Percentiles rank a stretch among this genome's conserved stretches.
Conservation (phyloP, 2,113 vertebrate species). For the Cromileptes altivelis region DNA sequence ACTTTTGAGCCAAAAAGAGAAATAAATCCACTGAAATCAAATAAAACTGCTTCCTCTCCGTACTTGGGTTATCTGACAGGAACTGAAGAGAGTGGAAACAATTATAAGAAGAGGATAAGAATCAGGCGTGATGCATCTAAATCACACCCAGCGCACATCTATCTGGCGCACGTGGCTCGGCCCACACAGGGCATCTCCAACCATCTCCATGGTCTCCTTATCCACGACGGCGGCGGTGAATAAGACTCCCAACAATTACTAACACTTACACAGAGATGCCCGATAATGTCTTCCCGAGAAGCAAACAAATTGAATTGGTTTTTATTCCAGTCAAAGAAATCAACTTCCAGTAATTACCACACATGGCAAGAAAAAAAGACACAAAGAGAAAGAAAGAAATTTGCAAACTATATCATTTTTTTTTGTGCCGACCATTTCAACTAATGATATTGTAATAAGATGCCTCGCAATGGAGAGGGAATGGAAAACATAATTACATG, state of each 20-base stretch:
- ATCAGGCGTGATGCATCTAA: not conserved
- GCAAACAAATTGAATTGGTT: constrained; percentile 92
- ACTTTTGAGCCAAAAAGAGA: not conserved
- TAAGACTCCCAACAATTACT: constrained; percentile 81
- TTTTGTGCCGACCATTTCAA: constrained; percentile 88
- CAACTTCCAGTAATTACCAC: constrained; percentile 92
- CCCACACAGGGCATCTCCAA: constrained; percentile 35
- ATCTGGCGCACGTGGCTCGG: constrained; percentile 1
- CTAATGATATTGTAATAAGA: constrained; percentile 99
- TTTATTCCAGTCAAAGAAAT: constrained; percentile 95
- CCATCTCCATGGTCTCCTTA: constrained; percentile 58
- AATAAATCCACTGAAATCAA: not conserved
- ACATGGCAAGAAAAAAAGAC: constrained; percentile 61
- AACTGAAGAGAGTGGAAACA: not conserved
- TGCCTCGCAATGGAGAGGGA: constrained; percentile 96
- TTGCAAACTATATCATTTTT: constrained; percentile 92
- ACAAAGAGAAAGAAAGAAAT: constrained; percentile 78
- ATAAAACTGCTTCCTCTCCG: not conserved
- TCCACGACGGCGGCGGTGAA: constrained; percentile 65
- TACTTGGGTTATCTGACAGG: not conserved
- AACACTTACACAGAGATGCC: constrained; percentile 87
- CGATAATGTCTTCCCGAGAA: constrained; percentile 88
- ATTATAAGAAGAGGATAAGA: constrained; percentile 11
- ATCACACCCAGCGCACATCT: not conserved
- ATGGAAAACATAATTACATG: constrained; percentile 99